Percentiles rank a stretch among this genome's conserved stretches.
Conservation (phyloP, 2,888 invertebrate genomes). For the Sarcophaga subvicina region DNA sequence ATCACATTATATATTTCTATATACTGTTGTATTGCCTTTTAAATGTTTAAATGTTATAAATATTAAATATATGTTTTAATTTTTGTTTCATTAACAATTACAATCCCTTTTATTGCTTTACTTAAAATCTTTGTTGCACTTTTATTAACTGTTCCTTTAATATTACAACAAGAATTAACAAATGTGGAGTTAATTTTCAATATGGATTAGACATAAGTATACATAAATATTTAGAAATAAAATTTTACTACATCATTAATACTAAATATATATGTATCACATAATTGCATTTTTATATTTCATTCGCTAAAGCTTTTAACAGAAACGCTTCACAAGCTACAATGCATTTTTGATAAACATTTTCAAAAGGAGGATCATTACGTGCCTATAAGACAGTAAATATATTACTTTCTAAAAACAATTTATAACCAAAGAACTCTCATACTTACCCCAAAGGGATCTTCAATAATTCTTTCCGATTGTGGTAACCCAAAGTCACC, state of each 20-base stretch:
- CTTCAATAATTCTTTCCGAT: slow-evolving; percentile 90
- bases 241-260: neutral
- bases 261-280: neutral
- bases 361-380: slow-evolving; percentile 87
- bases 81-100: too few species aligned
- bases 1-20: too few species aligned
- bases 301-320: slow-evolving; percentile 73
- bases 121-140: too few species aligned
- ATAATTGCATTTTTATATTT: slow-evolving; percentile 13
- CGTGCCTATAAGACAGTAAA: slow-evolving; percentile 83
- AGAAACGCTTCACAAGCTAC: slow-evolving; percentile 86
- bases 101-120: too few species aligned
- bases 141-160: too few species aligned
- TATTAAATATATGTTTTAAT: too few species aligned
- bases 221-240: too few species aligned
- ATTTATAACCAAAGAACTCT: neutral
- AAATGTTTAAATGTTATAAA: too few species aligned
- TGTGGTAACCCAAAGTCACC: slow-evolving; percentile 93
- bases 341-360: slow-evolving; percentile 87
- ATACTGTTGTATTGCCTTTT: too few species aligned
- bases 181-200: too few species aligned
- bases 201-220: too few species aligned
- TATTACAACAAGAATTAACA: too few species aligned
- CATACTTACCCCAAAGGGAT: slow-evolving; percentile 93
- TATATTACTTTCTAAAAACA: neutral